phyloP scores from a whole-genome alignment of 2,888 invertebrate genomes.

The Abrostola tripartita region DNA sequence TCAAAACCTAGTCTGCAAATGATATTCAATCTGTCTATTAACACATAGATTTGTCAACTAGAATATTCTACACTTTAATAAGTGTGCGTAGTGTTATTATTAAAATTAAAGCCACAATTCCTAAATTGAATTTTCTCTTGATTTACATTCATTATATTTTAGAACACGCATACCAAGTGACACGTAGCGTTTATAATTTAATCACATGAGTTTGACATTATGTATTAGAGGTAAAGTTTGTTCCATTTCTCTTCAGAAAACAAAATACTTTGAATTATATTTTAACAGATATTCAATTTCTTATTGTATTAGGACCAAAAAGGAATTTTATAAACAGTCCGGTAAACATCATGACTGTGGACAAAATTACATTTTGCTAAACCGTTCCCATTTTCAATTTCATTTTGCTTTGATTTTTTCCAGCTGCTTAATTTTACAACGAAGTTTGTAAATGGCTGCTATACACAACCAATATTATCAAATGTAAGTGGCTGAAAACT shows the following conservation, averaged over 20 bases:
- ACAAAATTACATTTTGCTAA: neutral
- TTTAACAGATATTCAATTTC: constrained; percentile 3
- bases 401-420: constrained; percentile 1
- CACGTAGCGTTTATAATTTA: constrained; percentile 12
- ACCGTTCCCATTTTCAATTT: neutral
- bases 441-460: neutral
- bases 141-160: constrained; percentile 35
- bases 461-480: neutral
- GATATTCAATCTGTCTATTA: neutral
- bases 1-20: neutral
- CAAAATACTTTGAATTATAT: constrained; percentile 9
- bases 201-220: constrained; percentile 23
- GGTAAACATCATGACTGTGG: neutral
- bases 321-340: neutral
- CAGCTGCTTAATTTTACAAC: neutral
- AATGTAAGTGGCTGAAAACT: neutral
- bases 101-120: constrained; percentile 29
- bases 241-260: neutral
- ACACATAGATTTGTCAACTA: neutral
- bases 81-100: neutral
- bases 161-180: constrained; percentile 25
- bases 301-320: neutral
- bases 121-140: constrained; percentile 33
- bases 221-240: constrained; percentile 10
- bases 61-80: constrained; percentile 10